phyloP scores from a whole-genome alignment of 2,797 vertebrate genomes.

The Hybognathus amarus region DNA sequence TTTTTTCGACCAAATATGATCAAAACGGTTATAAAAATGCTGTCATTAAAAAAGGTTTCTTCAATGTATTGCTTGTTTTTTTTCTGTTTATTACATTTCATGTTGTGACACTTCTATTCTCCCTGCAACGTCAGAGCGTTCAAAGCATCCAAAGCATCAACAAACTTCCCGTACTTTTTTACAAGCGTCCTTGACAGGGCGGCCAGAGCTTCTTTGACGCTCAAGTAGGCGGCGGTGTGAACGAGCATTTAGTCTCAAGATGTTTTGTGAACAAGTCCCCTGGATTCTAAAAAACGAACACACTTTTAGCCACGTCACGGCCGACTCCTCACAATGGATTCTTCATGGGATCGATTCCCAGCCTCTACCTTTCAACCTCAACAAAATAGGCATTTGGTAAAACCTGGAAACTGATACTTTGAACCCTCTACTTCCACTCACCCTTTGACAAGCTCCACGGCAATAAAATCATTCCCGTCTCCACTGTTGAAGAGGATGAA shows the following conservation, averaged over 20 bases:
- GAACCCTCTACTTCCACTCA: conserved; percentile 66
- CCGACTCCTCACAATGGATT: neutral
- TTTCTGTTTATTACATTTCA: too few relatives aligned
- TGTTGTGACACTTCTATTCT: too few relatives aligned
- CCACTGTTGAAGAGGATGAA: conserved; percentile 98
- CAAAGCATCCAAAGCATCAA: too few relatives aligned
- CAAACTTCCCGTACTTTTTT: too few relatives aligned
- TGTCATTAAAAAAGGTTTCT: too few relatives aligned
- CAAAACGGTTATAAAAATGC: too few relatives aligned
- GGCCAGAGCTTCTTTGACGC: too few relatives aligned
- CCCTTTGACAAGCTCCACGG: conserved; percentile 97
- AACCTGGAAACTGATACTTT: neutral
- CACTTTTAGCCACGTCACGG: neutral
- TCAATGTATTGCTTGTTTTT: too few relatives aligned
- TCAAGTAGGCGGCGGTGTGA: too few relatives aligned
- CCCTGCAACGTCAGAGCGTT: too few relatives aligned
- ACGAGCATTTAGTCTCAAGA: neutral
- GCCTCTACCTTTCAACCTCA: neutral
- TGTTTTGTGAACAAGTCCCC: neutral
- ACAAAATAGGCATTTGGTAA: neutral
- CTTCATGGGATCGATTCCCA: neutral
- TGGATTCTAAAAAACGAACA: neutral
- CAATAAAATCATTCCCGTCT: conserved; percentile 96
- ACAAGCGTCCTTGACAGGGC: too few relatives aligned
- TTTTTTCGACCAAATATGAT: too few relatives aligned